Evolutionary conservation across 1,140 invertebrate species (phyloP).

Genomic region (Tetramorium simillimum): DNA sequence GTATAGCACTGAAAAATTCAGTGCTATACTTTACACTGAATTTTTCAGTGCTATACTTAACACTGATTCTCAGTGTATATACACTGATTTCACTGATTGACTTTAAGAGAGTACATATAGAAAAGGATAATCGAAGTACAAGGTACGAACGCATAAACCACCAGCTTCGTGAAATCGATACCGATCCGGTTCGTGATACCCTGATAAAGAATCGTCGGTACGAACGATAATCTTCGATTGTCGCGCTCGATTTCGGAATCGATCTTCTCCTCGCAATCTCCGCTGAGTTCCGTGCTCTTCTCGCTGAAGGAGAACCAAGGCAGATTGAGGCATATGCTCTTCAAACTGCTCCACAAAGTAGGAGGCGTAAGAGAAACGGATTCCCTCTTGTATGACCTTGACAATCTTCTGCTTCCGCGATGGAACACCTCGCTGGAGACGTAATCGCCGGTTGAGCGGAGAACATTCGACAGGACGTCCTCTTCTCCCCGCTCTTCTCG

Average conservation of each 20-base stretch:
- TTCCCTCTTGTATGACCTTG: conserved; percentile 35
- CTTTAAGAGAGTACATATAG: too few relatives aligned
- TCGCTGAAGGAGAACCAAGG: conserved; percentile 34
- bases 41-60: too few relatives aligned
- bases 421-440: conserved; percentile 60
- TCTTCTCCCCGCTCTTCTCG: not conserved
- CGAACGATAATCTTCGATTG: conserved; percentile 76
- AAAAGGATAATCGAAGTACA: conserved; percentile 77
- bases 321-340: conserved; percentile 1
- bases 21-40: too few relatives aligned
- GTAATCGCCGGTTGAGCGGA: conserved; percentile 32
- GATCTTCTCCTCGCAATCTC: conserved; percentile 53
- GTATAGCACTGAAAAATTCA: too few relatives aligned
- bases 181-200: conserved; percentile 74
- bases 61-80: too few relatives aligned
- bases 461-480: conserved; percentile 1
- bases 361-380: not conserved
- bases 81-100: too few relatives aligned
- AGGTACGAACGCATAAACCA: conserved; percentile 79
- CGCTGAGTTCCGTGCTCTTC: not conserved
- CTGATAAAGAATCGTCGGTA: conserved; percentile 76
- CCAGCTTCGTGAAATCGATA: conserved; percentile 77
- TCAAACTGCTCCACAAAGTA: not conserved
- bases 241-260: conserved; percentile 61
- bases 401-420: conserved; percentile 57